A percentile compares a stretch with the other conserved stretches of the same genome.
Conservation (phyloP, 2,113 vertebrate species). For the Zeus faber region DNA sequence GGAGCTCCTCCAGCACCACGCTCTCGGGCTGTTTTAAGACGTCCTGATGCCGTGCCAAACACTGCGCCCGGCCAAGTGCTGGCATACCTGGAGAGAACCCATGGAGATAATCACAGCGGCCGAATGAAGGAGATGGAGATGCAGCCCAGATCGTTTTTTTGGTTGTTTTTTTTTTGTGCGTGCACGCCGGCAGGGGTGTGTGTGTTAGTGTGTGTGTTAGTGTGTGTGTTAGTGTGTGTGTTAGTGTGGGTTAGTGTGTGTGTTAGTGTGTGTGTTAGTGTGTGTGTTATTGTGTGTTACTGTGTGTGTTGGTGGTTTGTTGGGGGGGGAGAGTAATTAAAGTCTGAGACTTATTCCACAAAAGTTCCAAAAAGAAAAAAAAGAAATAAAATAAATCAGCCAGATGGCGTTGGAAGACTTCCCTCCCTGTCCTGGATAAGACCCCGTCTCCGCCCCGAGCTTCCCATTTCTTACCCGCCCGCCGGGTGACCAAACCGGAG, state of each 20-base stretch:
- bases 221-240: neutral
- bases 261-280: neutral
- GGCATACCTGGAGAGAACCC: slow-evolving; percentile 34
- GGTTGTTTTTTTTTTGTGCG: neutral
- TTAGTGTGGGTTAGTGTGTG: neutral
- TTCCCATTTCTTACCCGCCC: slow-evolving; percentile 1
- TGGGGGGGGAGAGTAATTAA: slow-evolving; percentile 21
- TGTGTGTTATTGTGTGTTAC: neutral
- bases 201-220: too few relatives aligned
- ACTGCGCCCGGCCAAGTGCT: slow-evolving; percentile 24
- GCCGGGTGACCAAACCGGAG: slow-evolving; percentile 14
- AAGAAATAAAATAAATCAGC: too few relatives aligned
- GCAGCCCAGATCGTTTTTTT: slow-evolving; percentile 9
- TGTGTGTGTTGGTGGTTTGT: neutral
- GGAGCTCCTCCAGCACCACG: too few relatives aligned
- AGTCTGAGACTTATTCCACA: neutral
- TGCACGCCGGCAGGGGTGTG: neutral
- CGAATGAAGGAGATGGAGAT: too few relatives aligned
- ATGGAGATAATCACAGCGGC: slow-evolving; percentile 22
- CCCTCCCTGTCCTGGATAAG: slow-evolving; percentile 10
- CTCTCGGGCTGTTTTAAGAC: slow-evolving; percentile 38
- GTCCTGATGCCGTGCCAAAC: slow-evolving; percentile 35
- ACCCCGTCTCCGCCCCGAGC: slow-evolving; percentile 2
- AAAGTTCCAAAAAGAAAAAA: too few relatives aligned
- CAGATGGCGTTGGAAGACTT: slow-evolving; percentile 11